Conservation (phyloP, 1,140 invertebrate species). For the Phortica variegata region DNA sequence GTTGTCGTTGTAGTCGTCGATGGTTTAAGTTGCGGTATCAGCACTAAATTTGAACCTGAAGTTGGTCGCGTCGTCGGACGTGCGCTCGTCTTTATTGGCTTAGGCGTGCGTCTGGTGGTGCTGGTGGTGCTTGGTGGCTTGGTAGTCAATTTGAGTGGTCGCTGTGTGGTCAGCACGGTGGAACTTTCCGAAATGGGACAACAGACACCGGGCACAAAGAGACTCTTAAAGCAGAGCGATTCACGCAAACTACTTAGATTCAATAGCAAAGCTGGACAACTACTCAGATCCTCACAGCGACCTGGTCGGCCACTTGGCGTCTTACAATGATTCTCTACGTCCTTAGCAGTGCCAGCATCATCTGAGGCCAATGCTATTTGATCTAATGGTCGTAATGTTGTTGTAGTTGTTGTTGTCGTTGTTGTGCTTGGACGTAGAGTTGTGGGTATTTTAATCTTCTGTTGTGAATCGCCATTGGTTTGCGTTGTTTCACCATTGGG, state of each 20-base stretch:
- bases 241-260: constrained; percentile 80
- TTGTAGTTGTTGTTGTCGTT: constrained; percentile 2
- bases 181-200: constrained; percentile 65
- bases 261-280: constrained; percentile 82
- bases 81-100: constrained; percentile 1
- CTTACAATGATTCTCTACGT: constrained; percentile 64
- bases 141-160: constrained; percentile 59
- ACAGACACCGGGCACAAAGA: constrained; percentile 89
- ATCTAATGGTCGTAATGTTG: constrained; percentile 27
- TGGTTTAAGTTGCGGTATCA: constrained; percentile 55
- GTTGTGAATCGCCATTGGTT: constrained; percentile 10
- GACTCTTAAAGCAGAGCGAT: constrained; percentile 87
- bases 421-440: constrained; percentile 36
- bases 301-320: constrained; percentile 77
- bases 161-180: constrained; percentile 45
- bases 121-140: constrained; percentile 19
- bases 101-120: neutral
- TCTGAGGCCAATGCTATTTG: constrained; percentile 31
- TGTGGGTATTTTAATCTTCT: constrained; percentile 44
- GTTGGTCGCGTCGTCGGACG: constrained; percentile 30
- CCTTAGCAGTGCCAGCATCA: constrained; percentile 44
- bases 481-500: constrained; percentile 24
- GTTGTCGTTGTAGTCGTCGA: constrained; percentile 52
- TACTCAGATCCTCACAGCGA: constrained; percentile 84
- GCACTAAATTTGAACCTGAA: constrained; percentile 29